Conservation (phyloP, 2,888 invertebrate genomes). For the Conops quadrifasciatus region DNA sequence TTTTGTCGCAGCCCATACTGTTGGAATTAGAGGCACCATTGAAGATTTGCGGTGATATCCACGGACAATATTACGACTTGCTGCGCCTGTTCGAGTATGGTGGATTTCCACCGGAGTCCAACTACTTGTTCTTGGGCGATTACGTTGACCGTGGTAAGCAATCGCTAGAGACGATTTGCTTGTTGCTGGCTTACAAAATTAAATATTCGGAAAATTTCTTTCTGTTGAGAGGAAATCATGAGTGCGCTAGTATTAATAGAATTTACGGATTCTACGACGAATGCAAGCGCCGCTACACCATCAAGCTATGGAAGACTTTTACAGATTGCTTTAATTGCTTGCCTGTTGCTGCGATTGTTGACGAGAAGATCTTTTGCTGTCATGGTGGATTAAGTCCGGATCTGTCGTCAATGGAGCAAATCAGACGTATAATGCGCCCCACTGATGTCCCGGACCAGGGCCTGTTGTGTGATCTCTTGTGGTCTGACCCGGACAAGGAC, state of each 20-base stretch:
- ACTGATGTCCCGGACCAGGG: conserved; percentile 99
- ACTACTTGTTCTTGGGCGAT: conserved; percentile 98
- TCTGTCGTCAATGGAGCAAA: conserved; percentile 98
- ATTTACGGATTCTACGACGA: conserved; percentile 99
- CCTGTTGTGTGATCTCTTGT: conserved; percentile 93
- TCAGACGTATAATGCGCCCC: conserved; percentile 97
- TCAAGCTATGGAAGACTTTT: conserved; percentile 99
- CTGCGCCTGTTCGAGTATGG: conserved; percentile 98
- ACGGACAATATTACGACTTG: conserved; percentile 98
- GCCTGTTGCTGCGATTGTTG: conserved; percentile 94
- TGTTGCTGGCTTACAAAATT: conserved; percentile 96
- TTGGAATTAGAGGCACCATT: conserved; percentile 98
- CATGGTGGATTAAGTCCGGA: conserved; percentile 89
- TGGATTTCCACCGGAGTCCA: conserved; percentile 98
- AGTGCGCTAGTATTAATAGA: conserved; percentile 98
- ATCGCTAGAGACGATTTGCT: conserved; percentile 96
- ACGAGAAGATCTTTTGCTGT: conserved; percentile 81
- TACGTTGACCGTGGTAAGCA: conserved; percentile 99
- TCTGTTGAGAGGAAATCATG: conserved; percentile 95
- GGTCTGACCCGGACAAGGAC: conserved; percentile 98
- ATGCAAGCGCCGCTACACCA: conserved; percentile 94
- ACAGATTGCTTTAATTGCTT: conserved; percentile 99
- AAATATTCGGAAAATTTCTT: conserved; percentile 99
- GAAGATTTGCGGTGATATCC: conserved; percentile 98
- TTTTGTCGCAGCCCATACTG: conserved; percentile 97